Percentiles rank a stretch among this genome's conserved stretches.
Evolutionary conservation across 92 coral and sea anemone genomes (phyloP).

Genomic region (Umimayanthus kanabou): DNA sequence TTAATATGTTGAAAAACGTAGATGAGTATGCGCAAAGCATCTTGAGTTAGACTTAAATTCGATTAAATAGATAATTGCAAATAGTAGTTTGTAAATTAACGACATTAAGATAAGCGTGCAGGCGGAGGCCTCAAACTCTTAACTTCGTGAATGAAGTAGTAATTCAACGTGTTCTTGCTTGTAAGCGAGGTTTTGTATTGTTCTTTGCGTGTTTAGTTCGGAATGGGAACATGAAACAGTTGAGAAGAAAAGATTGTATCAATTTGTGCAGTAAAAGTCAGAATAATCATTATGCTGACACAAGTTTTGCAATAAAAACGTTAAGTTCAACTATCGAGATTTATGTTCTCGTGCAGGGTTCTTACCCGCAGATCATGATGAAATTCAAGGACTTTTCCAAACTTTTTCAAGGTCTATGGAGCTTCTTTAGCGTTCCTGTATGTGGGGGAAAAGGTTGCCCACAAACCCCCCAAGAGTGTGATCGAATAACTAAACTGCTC

Average conservation of each 20-base stretch:
- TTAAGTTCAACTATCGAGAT: neutral
- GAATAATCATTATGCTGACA: conserved; percentile 34
- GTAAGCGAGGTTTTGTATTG: conserved; percentile 18
- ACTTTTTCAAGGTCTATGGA: no score
- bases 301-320: neutral
- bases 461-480: no score
- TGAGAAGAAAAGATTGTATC: conserved; percentile 38
- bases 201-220: neutral
- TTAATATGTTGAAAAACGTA: no score
- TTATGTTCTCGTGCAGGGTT: neutral
- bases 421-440: no score
- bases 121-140: neutral
- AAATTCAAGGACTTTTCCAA: no score
- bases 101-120: neutral
- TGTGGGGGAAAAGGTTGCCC: no score
- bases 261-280: conserved; percentile 43
- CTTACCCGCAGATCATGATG: no score
- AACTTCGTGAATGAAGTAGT: conserved; percentile 31
- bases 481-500: no score
- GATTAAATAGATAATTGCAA: no score
- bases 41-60: neutral
- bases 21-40: neutral
- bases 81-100: no score
- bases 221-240: conserved; percentile 22
- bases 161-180: neutral